These are phyloP conservation scores for Cichlasoma orientale DNA, from an alignment of 2,797 vertebrate species.

Conservation along the genomic window DNA sequence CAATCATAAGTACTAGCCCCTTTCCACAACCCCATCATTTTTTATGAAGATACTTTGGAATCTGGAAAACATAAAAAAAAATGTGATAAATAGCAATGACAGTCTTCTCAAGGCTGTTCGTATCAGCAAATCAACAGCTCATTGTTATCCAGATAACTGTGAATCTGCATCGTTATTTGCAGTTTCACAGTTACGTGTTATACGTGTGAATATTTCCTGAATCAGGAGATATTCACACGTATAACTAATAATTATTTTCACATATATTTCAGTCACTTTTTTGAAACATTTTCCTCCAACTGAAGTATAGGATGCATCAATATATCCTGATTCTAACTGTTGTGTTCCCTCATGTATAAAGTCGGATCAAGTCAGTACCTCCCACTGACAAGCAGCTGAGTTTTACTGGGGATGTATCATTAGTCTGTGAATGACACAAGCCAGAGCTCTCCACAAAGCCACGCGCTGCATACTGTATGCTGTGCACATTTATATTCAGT, in stretches of 20 bases:
- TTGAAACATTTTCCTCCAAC: background rate
- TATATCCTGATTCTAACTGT: background rate
- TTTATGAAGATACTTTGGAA: background rate
- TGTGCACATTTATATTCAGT: background rate
- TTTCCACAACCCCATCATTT: background rate
- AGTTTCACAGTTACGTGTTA: too few species aligned
- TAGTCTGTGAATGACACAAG: background rate
- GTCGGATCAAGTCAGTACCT: background rate
- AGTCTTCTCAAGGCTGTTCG: too few species aligned
- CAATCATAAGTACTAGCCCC: background rate
- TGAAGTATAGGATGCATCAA: background rate
- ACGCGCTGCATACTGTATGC: background rate
- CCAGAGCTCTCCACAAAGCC: background rate
- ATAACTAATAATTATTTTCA: background rate
- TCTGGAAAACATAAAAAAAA: background rate
- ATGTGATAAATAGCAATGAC: background rate
- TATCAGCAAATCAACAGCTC: background rate
- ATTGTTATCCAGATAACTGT: background rate
- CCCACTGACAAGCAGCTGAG: background rate
- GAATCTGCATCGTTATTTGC: background rate
- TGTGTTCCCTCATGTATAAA: background rate
- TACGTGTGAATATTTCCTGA: too few species aligned
- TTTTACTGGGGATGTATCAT: background rate
- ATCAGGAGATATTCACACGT: background rate
- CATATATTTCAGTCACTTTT: background rate